Evolutionary conservation across 2,113 vertebrate genomes (phyloP), one percentile per base, ranked within the genome.

Genomic region (Salminus brasiliensis): DNA sequence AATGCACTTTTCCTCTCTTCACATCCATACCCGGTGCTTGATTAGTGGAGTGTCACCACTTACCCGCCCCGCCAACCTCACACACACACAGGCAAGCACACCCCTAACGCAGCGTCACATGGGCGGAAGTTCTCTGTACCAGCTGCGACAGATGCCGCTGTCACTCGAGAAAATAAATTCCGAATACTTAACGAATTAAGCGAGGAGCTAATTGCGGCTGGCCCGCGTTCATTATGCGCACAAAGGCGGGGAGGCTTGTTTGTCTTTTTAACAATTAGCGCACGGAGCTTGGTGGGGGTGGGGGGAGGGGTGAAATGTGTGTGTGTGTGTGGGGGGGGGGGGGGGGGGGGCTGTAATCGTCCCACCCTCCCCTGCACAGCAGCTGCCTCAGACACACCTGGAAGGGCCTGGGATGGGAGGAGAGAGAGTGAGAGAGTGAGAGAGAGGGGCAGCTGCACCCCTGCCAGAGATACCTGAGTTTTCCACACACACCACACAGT

Each of bases 101-200:
- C 36, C 18, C 68, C 15, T 57, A 77, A 73, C 21, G 5, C 41
- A 72, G 62, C 30, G 10, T 84, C 76, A 47, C 66, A 53, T 52
- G 70, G 57, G 30, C 70, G 8, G 27, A 74, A 55, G 53, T 81
- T 65, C 66, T n/a, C 74, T 41, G 83, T 78, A 85, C 85, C 92
- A 92, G 91, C 90, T 90, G 91, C 85, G 89, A 92, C 93, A 94
- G 92, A 92, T 93, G 92, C 88, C 86, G 77, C 86, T 89, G 91
- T 92, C 92, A 91, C 89, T 73, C 76, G 91, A 93, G 91, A 90
- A 91, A 93, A 93, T 92, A 91, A 92, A 93, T 93, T 92, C 89
- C 85, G 89, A 93, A 93, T 91, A 93, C 90, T 94, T 93, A 93
- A 91, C 88, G 89, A 93, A 94, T 94, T 93, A 94, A 93, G 92